Base-by-base conservation (phyloP, 2,113 vertebrate genomes). In the Mohoua ochrocephala region DNA sequence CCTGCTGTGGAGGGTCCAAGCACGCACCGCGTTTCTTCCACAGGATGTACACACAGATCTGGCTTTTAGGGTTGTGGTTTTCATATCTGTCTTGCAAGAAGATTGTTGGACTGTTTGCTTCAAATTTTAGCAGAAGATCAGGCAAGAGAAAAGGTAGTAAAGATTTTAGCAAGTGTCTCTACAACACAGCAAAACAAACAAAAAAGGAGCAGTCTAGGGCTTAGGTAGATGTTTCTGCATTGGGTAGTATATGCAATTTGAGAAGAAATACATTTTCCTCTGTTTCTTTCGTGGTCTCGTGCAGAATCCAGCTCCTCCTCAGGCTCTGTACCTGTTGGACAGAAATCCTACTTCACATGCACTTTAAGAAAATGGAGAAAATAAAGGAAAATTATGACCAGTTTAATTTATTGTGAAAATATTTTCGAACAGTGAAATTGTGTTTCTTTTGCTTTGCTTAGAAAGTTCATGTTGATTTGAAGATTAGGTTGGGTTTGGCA, bases 281-380 rank as follows among this genome's bases (percentile, higher is more conserved):
- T 13, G 6, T 59, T 56, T 80, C 22, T 68, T 64, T 91, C 0
- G 2, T 1, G 2, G 6, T 42, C 33, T 82, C 1, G 0, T 50
- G 17, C 17, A 82, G 14, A 70, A 82, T n/a, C 16, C 19, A 56
- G 9, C 24, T 87, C 16, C 24, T 91, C 18, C 31, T 42, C 44
- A 59, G 30, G 21, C 4, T 89, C 41, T 65, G 20, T 69, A 63
- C 23, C 52, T 50, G 33, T 42, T 70, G 21, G 33, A 42, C 50
- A 63, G 54, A 77, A 89, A 69, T 69, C 13, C 15, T 33, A 37
- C 30, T 61, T 91, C 57, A 91, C 8, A 22, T 7, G 5, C 3
- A 24, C 12, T 27, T 50, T 30, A 78, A 67, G 27, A 69, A 77
- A 57, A 74, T 17, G 0, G 15, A 61, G 53, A 80, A 74, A 84